These are phyloP conservation scores for Pachypanchax playfairii DNA, from an alignment of 2,113 vertebrate species.

Conservation along the genomic window DNA sequence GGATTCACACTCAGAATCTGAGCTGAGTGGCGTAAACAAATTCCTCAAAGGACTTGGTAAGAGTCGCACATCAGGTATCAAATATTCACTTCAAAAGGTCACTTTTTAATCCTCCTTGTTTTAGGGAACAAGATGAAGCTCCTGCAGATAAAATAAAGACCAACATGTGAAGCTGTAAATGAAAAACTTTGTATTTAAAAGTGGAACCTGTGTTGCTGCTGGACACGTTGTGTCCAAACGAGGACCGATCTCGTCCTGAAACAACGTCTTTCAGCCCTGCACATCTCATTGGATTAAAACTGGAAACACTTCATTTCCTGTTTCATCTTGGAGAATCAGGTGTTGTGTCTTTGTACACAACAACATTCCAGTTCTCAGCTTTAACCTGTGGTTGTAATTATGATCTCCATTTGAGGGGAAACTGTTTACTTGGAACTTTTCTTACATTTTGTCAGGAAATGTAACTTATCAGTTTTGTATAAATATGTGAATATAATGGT, in stretches of 20 bases:
- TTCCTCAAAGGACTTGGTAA: slow-evolving; percentile 94
- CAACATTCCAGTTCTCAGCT: slow-evolving; percentile 38
- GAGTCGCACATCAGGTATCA: slow-evolving; percentile 22
- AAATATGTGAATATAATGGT: slow-evolving; percentile 16
- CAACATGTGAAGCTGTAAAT: slow-evolving; percentile 5
- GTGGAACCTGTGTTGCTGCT: slow-evolving; percentile 28
- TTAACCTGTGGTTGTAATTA: slow-evolving; percentile 21
- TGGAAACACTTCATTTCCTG: slow-evolving; percentile 50
- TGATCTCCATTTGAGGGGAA: slow-evolving; percentile 24
- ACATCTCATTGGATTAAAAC: slow-evolving; percentile 43
- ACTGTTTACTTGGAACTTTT: slow-evolving; percentile 23
- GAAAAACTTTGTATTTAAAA: slow-evolving; percentile 27
- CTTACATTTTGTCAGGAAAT: slow-evolving; percentile 16
- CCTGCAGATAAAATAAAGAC: slow-evolving; percentile 78
- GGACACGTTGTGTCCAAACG: too few species aligned
- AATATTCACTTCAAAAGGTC: not conserved
- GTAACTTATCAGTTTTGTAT: slow-evolving; percentile 24
- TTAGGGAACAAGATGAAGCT: slow-evolving; percentile 83
- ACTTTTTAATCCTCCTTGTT: not conserved
- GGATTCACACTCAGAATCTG: slow-evolving; percentile 85
- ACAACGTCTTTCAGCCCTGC: slow-evolving; percentile 3
- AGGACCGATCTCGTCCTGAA: too few species aligned
- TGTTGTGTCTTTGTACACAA: slow-evolving; percentile 5
- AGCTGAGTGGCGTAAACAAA: slow-evolving; percentile 89
- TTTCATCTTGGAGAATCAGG: not conserved